phyloP scores from a whole-genome alignment of 2,888 invertebrate species.

The Omphaloscelis lunosa region DNA sequence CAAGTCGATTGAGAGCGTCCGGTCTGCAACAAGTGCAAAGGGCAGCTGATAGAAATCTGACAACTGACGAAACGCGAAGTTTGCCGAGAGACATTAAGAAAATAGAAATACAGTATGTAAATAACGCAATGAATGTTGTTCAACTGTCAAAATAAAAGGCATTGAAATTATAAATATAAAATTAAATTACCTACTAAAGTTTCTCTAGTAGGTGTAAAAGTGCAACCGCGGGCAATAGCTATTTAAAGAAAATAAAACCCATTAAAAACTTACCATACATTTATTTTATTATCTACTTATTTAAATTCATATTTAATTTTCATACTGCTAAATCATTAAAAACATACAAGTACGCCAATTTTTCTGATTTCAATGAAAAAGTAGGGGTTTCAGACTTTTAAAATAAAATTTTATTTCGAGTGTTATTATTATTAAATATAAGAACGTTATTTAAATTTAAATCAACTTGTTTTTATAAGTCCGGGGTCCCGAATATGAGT shows the following conservation, averaged over 20 bases:
- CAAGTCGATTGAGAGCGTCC: no score
- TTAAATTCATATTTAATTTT: conserved; percentile 10
- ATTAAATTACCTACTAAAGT: not conserved
- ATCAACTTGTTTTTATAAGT: not conserved
- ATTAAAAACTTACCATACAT: not conserved
- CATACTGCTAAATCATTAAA: conserved; percentile 27
- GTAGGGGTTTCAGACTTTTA: conserved; percentile 4
- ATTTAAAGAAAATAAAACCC: not conserved
- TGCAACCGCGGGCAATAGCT: not conserved
- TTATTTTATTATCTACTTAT: not conserved
- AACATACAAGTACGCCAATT: conserved; percentile 32
- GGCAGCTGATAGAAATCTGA: no score
- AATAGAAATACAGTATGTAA: no score
- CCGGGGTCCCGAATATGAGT: not conserved
- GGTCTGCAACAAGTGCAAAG: no score
- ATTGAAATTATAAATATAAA: no score
- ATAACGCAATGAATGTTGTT: no score
- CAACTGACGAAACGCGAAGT: no score
- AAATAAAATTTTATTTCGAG: conserved; percentile 25
- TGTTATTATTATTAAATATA: not conserved
- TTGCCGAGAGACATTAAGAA: no score
- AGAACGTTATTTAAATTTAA: not conserved
- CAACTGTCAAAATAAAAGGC: no score
- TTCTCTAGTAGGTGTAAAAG: not conserved
- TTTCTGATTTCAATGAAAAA: conserved; percentile 33